These are phyloP conservation scores for Nipponacmea schrenckii DNA, from an alignment of 2,888 invertebrate species.

Conservation along the genomic window DNA sequence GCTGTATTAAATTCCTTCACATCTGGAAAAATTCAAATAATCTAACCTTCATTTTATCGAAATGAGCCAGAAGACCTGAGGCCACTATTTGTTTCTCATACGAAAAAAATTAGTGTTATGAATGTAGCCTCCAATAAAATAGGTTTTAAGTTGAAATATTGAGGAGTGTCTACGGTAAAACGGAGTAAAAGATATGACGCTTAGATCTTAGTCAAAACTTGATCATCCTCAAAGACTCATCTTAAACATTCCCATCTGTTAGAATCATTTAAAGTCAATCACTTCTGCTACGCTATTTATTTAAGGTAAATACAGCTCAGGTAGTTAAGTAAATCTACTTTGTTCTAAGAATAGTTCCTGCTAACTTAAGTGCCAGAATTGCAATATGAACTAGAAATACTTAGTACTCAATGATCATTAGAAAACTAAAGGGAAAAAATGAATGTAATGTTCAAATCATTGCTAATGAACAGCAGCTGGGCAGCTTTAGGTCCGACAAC, in stretches of 20 bases:
- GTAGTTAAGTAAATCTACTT: neutral
- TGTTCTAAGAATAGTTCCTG: neutral
- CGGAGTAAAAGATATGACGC: neutral
- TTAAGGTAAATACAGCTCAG: neutral
- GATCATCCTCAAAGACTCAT: neutral
- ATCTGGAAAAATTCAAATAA: slow-evolving; percentile 2
- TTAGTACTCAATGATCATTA: no score
- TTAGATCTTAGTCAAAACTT: neutral
- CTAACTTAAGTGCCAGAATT: no score
- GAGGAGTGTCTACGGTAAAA: neutral
- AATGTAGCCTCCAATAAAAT: no score
- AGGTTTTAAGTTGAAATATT: no score
- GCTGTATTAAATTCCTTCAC: neutral
- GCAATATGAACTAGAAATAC: no score
- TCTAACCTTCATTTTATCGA: slow-evolving; percentile 5
- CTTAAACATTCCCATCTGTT: neutral
- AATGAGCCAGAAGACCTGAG: neutral
- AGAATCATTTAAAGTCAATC: slow-evolving; percentile 1
- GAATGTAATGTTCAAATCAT: no score
- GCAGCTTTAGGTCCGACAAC: no score
- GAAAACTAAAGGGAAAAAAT: no score
- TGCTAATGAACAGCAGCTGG: no score
- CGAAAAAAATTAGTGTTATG: no score
- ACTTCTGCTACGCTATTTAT: neutral
- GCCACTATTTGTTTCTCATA: no score